Conservation (phyloP, 1,140 invertebrate genomes). For the Parasteatoda tepidariorum region DNA sequence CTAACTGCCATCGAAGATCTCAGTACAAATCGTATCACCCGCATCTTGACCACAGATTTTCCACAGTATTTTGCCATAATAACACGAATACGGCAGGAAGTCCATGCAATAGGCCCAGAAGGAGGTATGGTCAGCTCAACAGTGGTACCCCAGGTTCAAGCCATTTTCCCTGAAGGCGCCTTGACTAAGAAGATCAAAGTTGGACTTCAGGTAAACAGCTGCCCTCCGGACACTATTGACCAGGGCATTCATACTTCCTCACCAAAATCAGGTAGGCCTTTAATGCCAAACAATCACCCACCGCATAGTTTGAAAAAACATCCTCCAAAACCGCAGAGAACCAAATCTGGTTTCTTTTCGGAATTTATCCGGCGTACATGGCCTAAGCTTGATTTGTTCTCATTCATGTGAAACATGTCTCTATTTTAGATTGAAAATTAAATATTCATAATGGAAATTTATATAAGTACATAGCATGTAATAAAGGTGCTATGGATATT, state of each 20-base stretch:
- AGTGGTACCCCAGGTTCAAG: conserved; percentile 98
- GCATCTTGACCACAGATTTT: conserved; percentile 97
- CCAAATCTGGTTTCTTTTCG: conserved; percentile 58
- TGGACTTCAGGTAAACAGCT: conserved; percentile 89
- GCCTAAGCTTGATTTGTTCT: conserved; percentile 60
- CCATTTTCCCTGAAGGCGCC: conserved; percentile 98
- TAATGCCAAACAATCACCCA: conserved; percentile 19
- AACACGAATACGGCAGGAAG: conserved; percentile 94
- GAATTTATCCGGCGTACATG: conserved; percentile 58
- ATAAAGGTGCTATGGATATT: conserved; percentile 46
- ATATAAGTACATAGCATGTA: conserved; percentile 29
- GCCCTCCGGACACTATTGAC: conserved; percentile 65
- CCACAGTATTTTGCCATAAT: conserved; percentile 99
- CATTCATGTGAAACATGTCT: conserved; percentile 39
- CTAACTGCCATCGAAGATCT: conserved; percentile 89
- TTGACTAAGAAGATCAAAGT: conserved; percentile 99
- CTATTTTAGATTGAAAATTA: background rate
- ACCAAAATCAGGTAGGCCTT: conserved; percentile 27
- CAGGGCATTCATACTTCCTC: conserved; percentile 45
- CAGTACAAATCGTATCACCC: conserved; percentile 87
- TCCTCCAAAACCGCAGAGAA: conserved; percentile 19
- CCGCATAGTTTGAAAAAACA: conserved; percentile 4
- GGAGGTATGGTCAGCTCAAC: conserved; percentile 98
- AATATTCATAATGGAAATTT: background rate
- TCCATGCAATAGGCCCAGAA: conserved; percentile 97